A percentile compares a stretch with the other conserved stretches of the same genome.
Evolutionary conservation across 2,888 invertebrate genomes (phyloP).

Genomic region (Oligia fasciuncula): DNA sequence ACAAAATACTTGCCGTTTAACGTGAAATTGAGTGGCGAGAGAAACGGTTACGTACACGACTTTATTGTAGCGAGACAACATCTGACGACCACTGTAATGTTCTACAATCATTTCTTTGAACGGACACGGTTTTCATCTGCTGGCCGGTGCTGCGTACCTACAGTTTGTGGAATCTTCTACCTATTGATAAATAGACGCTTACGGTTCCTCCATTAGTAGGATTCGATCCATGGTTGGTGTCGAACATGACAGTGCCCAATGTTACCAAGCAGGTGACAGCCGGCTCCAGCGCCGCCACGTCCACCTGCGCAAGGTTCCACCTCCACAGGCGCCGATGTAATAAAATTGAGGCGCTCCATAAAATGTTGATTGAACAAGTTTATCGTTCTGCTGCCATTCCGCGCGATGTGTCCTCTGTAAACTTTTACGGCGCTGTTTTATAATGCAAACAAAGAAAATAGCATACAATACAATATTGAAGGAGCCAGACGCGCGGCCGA

Average conservation of each 20-base stretch:
- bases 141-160: not conserved
- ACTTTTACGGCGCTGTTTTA: constrained; percentile 40
- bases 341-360: constrained; percentile 56
- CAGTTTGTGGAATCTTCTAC: not conserved
- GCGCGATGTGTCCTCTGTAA: constrained; percentile 16
- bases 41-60: not conserved
- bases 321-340: constrained; percentile 3
- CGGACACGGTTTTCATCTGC: not conserved
- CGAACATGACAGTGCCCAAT: not conserved
- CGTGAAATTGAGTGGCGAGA: not conserved
- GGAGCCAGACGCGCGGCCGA: not conserved
- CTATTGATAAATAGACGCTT: not conserved
- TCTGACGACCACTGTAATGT: not conserved
- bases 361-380: constrained; percentile 58
- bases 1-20: not conserved
- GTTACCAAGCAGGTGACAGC: too few relatives aligned
- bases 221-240: not conserved
- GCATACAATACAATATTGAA: not conserved
- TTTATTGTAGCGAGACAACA: not conserved
- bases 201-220: not conserved
- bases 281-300: not conserved
- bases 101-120: not conserved
- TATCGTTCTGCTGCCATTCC: constrained; percentile 39
- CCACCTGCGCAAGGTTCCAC: constrained; percentile 1
- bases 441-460: constrained; percentile 28